A percentile compares a stretch with the other conserved stretches of the same genome.
phyloP scores from a whole-genome alignment of 1,140 invertebrate species.

The Drosophila bocqueti region DNA sequence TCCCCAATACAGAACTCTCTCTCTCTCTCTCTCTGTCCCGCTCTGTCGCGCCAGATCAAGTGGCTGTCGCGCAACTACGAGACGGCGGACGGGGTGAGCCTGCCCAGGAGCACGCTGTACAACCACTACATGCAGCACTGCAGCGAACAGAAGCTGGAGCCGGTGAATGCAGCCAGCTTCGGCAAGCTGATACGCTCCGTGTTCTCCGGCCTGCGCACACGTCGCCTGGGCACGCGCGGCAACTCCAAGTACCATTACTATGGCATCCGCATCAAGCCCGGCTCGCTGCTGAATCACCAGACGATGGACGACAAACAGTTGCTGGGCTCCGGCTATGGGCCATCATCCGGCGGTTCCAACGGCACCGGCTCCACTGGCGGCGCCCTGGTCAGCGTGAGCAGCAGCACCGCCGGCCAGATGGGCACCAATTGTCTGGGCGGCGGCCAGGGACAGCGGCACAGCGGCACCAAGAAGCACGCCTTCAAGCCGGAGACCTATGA shows the following conservation, averaged over 20 bases:
- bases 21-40: conserved; percentile 40
- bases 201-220: conserved; percentile 96
- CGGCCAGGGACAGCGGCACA: conserved; percentile 2
- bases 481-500: conserved; percentile 84
- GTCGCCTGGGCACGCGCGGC: conserved; percentile 97
- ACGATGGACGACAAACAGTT: conserved; percentile 85
- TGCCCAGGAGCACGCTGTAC: conserved; percentile 98
- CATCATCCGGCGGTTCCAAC: conserved; percentile 19
- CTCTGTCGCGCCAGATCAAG: conserved; percentile 90
- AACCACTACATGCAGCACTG: conserved; percentile 98
- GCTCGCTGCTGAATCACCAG: conserved; percentile 89
- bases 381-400: conserved; percentile 55
- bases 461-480: conserved; percentile 68
- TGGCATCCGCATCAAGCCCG: conserved; percentile 98
- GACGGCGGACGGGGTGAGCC: conserved; percentile 97
- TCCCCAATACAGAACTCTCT: conserved; percentile 22
- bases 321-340: conserved; percentile 53
- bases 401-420: conserved; percentile 55
- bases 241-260: conserved; percentile 99
- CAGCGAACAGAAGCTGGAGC: conserved; percentile 96
- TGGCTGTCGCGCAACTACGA: conserved; percentile 99
- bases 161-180: conserved; percentile 99
- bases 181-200: conserved; percentile 99
- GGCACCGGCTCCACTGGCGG: conserved; percentile 40
- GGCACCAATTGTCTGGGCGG: conserved; percentile 57